Base-by-base conservation (phyloP, 2,113 vertebrate genomes). In the Rhodinocichla rosea region DNA sequence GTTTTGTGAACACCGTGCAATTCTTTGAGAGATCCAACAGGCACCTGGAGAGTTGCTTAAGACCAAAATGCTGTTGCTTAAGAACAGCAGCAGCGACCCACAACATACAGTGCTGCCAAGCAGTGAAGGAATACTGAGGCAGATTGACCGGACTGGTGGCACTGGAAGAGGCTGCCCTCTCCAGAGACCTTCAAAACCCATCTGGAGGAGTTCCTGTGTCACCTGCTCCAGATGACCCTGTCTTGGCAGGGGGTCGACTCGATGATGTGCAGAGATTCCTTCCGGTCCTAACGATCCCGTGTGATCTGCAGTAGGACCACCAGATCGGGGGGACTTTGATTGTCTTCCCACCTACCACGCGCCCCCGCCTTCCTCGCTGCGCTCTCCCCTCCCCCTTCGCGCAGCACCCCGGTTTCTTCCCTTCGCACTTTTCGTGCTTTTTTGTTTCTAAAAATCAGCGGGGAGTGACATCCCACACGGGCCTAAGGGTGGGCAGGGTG, bases 61-160 rank as follows among this genome's bases (percentile, higher is more conserved):
- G 42, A 26, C 53, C 6, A 2, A 15, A 33, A 5, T 0, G 9
- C 49, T 50, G 49, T 27, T 50, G 24, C 24, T 27, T 50, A 27
- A 50, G 10, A 30, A 7, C 5, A 33, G 55, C 32, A 13, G 39
- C 57, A 19, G 30, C 1, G 10, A 55, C 4, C 17, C 30, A 7
- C 30, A 4, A 21, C 23, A 12, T 1, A 2, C 0, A 22, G 28
- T 0, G 3, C 40, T 19, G 53, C n/a, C 8, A 8, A 19, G 35
- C 49, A 35, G 22, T 3, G 35, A 13, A 11, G 47, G 13, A 62
- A 13, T 2, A 47, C 21, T 0, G 6, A 33, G 35, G 23, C 45
- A 45, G 39, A 39, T 2, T 13, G 64, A 39, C 16, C 39, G 16
- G 16, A 26, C 0, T 27, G 47, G 30, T 32, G 63, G 30, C 10